phyloP scores from a whole-genome alignment of 2,888 invertebrate genomes.

The Diadromus collaris region DNA sequence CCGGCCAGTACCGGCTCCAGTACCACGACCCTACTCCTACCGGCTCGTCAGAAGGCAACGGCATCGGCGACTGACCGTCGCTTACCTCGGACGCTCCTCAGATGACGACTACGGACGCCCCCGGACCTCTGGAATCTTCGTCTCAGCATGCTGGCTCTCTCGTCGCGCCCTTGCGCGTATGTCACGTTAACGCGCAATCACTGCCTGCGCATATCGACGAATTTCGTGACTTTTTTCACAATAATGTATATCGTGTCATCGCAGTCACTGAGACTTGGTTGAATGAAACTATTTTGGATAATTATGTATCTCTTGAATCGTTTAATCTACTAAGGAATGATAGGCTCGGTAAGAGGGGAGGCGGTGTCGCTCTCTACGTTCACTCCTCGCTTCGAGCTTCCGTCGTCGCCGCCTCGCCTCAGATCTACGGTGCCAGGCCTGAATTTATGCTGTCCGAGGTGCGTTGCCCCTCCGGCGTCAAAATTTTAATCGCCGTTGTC shows the following conservation, averaged over 20 bases:
- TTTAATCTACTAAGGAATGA: not conserved
- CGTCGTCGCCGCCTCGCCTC: not conserved
- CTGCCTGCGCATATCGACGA: not conserved
- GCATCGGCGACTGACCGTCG: no score
- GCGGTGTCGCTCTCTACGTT: not conserved
- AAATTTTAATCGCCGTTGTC: not conserved
- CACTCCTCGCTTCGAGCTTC: not conserved
- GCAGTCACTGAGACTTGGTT: not conserved
- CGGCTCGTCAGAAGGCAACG: no score
- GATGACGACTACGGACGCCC: no score
- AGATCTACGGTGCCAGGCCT: not conserved
- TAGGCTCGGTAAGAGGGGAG: not conserved
- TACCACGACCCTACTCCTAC: no score
- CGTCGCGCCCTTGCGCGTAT: no score
- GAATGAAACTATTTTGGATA: not conserved
- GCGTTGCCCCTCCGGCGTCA: not conserved
- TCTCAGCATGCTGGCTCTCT: no score
- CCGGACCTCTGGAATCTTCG: no score
- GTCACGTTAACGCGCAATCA: not conserved
- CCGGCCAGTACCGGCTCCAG: no score
- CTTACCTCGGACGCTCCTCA: no score
- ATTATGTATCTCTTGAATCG: not conserved
- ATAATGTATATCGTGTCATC: constrained; percentile 1
- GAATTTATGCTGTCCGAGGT: not conserved
- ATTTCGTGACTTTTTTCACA: not conserved